A percentile compares a stretch with the other conserved stretches of the same genome.
phyloP scores from a whole-genome alignment of 37 sponge, comb jelly and placozoan species.

The Agelas oroides region DNA sequence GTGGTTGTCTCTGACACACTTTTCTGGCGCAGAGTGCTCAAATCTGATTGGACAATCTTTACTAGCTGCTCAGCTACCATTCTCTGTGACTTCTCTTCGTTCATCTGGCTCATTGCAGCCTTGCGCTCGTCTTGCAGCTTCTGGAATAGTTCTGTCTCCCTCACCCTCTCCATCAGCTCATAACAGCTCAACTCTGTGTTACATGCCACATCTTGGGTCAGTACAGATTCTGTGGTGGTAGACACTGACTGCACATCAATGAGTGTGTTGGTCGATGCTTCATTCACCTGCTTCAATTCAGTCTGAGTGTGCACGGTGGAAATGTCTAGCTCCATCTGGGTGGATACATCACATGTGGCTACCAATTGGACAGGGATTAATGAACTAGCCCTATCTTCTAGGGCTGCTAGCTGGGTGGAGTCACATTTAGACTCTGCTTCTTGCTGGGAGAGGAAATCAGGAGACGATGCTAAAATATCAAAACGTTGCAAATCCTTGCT shows the following conservation, averaged over 20 bases:
- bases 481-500: no score
- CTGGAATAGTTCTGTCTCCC: conserved; percentile 36
- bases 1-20: conserved; percentile 51
- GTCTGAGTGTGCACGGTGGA: no score
- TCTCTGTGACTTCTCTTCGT: conserved; percentile 69
- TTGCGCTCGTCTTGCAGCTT: conserved; percentile 12
- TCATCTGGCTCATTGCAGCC: conserved; percentile 21
- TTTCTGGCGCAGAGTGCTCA: conserved; percentile 35
- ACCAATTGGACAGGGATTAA: no score
- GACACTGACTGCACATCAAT: not conserved
- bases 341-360: conserved; percentile 16
- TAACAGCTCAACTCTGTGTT: conserved; percentile 28
- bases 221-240: not conserved
- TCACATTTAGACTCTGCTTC: no score
- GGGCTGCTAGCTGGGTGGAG: no score
- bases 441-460: no score
- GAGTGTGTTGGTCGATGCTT: no score
- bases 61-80: conserved; percentile 78
- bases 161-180: conserved; percentile 26
- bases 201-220: conserved; percentile 1
- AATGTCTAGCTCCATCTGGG: conserved; percentile 8
- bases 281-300: no score
- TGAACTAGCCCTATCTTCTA: no score
- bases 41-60: conserved; percentile 76
- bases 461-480: no score